Conservation (phyloP, 1,140 invertebrate species). For the Gonatopus flavifemur region DNA sequence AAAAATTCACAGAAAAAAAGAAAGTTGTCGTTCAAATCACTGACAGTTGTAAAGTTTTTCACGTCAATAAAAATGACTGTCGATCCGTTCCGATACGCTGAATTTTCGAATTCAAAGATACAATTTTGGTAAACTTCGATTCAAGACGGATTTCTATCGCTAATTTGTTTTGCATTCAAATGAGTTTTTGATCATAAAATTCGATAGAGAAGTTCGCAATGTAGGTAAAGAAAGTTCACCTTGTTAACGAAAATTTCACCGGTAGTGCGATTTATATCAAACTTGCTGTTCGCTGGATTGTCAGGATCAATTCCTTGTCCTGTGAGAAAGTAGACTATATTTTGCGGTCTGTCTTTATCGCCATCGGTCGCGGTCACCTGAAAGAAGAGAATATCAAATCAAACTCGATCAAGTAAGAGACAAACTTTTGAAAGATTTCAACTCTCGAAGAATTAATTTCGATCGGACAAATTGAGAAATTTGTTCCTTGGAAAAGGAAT, state of each 20-base stretch:
- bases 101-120: no score
- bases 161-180: not conserved
- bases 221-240: no score
- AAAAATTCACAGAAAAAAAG: constrained; percentile 33
- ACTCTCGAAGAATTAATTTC: constrained; percentile 12
- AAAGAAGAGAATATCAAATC: not conserved
- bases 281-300: constrained; percentile 93
- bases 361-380: constrained; percentile 95
- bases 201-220: not conserved
- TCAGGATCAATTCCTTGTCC: constrained; percentile 95
- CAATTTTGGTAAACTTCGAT: no score
- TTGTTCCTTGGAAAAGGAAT: no score
- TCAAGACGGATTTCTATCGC: no score
- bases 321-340: constrained; percentile 95
- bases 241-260: constrained; percentile 93
- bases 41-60: no score
- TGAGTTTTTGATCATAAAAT: not conserved
- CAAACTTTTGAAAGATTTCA: not conserved
- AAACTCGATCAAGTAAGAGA: not conserved
- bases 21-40: no score
- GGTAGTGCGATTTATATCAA: constrained; percentile 92
- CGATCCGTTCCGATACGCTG: no score
- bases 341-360: constrained; percentile 90
- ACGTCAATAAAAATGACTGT: no score
- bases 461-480: not conserved